Conservation (phyloP, 2,888 invertebrate genomes). For the Apodemia zela region DNA sequence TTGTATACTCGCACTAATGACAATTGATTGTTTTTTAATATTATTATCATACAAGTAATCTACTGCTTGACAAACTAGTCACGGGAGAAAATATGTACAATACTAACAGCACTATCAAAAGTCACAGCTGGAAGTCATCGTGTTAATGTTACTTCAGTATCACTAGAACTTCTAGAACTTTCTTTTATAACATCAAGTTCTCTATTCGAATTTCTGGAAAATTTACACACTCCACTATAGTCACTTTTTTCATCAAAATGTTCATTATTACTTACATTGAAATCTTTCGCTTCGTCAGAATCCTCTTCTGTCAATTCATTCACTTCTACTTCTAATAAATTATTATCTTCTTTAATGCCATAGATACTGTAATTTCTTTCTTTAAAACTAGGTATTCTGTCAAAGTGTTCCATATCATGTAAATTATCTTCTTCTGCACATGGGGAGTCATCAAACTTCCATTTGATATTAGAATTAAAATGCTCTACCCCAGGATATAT, state of each 20-base stretch:
- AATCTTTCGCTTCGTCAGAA: conserved; percentile 63
- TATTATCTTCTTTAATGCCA: conserved; percentile 58
- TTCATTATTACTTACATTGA: conserved; percentile 53
- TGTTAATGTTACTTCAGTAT: conserved; percentile 74
- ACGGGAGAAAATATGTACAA: conserved; percentile 50
- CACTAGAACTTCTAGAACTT: conserved; percentile 77
- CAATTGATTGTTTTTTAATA: background rate
- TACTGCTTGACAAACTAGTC: conserved; percentile 41
- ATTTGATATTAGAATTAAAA: conserved; percentile 72
- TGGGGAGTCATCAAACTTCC: conserved; percentile 69
- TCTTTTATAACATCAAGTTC: conserved; percentile 77
- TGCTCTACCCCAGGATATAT: conserved; percentile 73
- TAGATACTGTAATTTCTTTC: conserved; percentile 63
- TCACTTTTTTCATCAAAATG: conserved; percentile 68
- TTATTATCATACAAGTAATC: conserved; percentile 34
- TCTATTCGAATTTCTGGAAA: conserved; percentile 72
- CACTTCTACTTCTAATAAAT: conserved; percentile 71
- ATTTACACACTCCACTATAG: conserved; percentile 62
- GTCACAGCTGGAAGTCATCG: conserved; percentile 76
- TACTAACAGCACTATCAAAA: conserved; percentile 65
- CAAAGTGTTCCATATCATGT: conserved; percentile 42
- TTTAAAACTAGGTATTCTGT: conserved; percentile 64
- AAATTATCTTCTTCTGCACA: conserved; percentile 61
- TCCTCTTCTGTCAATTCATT: conserved; percentile 60
- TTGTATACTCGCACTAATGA: conserved; percentile 3